Conservation (phyloP, 2,797 vertebrate species). For the Chiroxiphia lanceolata region DNA sequence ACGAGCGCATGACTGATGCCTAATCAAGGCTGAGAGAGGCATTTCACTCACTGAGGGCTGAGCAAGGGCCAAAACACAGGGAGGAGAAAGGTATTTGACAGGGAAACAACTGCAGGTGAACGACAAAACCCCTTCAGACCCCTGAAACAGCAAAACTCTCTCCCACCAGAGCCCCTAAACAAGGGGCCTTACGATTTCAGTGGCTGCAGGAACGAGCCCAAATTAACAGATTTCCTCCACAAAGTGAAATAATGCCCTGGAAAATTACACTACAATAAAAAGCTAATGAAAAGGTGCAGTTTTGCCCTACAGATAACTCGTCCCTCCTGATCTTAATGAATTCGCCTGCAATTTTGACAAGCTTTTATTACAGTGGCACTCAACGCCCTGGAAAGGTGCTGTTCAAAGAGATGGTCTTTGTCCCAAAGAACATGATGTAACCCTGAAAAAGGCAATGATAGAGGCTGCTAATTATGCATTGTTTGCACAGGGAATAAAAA, state of each 20-base stretch:
- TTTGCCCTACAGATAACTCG: constrained; percentile 24
- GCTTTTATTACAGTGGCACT: background rate
- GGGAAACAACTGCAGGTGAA: background rate
- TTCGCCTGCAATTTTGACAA: background rate
- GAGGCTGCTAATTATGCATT: constrained; percentile 35
- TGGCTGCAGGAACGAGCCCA: background rate
- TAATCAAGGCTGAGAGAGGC: background rate
- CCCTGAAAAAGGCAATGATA: background rate
- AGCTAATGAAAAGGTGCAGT: background rate
- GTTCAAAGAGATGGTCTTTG: constrained; percentile 25
- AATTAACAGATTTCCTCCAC: background rate
- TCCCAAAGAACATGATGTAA: background rate
- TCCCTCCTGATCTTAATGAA: background rate
- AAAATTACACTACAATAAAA: background rate
- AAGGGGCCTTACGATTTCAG: background rate
- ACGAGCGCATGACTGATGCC: background rate
- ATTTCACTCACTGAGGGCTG: background rate
- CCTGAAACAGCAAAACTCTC: background rate
- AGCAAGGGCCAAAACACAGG: background rate
- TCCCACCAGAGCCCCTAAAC: background rate
- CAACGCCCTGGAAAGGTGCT: background rate
- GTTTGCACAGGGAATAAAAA: constrained; percentile 27
- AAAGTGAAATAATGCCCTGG: background rate
- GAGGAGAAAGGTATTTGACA: background rate
- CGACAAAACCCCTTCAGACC: background rate